A percentile compares a stretch with the other conserved stretches of the same genome.
These are phyloP conservation scores for Ia io DNA, from an alignment of 2,113 vertebrate species.

Conservation along the genomic window DNA sequence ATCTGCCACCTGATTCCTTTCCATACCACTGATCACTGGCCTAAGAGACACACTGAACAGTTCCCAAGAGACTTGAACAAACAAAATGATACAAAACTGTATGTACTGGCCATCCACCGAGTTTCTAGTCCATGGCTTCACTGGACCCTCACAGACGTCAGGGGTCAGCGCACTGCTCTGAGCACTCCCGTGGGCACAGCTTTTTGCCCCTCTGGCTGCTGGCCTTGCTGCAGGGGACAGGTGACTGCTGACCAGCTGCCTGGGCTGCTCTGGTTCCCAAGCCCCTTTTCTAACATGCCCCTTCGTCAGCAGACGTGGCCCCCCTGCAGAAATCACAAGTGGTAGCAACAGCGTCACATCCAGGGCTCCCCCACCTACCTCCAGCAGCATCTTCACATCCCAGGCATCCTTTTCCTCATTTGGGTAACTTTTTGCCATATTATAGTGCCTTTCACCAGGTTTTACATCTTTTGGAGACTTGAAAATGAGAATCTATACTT, in stretches of 20 bases:
- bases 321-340: neutral
- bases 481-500: conserved; percentile 94
- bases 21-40: neutral
- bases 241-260: neutral
- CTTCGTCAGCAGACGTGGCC: neutral
- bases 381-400: conserved; percentile 96
- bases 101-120: accelerated
- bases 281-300: neutral
- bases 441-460: conserved; percentile 86
- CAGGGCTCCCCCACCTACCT: conserved; percentile 82
- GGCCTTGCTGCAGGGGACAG: neutral
- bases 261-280: neutral
- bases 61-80: neutral
- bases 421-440: conserved; percentile 91
- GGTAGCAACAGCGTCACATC: accelerated
- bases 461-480: conserved; percentile 84
- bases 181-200: neutral
- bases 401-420: conserved; percentile 88
- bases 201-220: neutral
- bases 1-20: neutral
- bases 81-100: neutral
- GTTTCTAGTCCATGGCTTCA: neutral
- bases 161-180: neutral
- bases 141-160: neutral
- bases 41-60: neutral